A percentile compares a stretch with the other conserved stretches of the same genome.
These are phyloP conservation scores for Enteromius treurensis DNA, from an alignment of 2,797 vertebrate species.

Conservation along the genomic window DNA sequence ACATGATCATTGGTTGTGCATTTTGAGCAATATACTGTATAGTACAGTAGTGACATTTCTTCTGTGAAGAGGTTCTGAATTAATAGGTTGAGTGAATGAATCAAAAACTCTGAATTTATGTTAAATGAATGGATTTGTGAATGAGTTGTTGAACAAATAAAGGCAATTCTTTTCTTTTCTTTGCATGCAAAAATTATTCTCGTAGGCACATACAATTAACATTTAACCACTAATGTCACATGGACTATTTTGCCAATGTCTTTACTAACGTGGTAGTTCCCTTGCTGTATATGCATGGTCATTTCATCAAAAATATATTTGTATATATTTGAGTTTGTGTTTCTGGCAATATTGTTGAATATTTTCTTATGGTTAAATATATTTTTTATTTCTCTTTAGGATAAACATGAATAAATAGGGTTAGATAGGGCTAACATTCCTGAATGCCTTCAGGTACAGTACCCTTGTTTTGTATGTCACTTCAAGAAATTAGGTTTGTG, in stretches of 20 bases:
- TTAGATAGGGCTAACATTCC: not conserved
- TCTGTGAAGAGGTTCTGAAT: not conserved
- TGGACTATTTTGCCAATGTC: no score
- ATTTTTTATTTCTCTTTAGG: not conserved
- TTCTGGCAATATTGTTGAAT: not conserved
- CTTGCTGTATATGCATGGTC: no score
- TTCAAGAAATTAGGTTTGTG: not conserved
- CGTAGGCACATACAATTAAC: no score
- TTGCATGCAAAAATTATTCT: no score
- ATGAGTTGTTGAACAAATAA: not conserved
- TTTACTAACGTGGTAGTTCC: no score
- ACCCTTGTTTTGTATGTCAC: not conserved
- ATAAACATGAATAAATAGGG: not conserved
- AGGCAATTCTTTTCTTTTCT: no score
- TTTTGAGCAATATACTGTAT: not conserved
- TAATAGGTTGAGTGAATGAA: not conserved
- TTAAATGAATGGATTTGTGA: not conserved
- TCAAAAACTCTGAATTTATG: not conserved
- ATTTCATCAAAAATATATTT: no score
- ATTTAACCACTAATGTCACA: no score
- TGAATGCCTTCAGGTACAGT: not conserved
- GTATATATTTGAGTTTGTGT: not conserved
- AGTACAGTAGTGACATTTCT: not conserved
- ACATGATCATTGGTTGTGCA: not conserved
- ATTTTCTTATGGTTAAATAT: constrained; percentile 1